Evolutionary conservation across 1,140 invertebrate genomes (phyloP).

Genomic region (Monomorium pharaonis): DNA sequence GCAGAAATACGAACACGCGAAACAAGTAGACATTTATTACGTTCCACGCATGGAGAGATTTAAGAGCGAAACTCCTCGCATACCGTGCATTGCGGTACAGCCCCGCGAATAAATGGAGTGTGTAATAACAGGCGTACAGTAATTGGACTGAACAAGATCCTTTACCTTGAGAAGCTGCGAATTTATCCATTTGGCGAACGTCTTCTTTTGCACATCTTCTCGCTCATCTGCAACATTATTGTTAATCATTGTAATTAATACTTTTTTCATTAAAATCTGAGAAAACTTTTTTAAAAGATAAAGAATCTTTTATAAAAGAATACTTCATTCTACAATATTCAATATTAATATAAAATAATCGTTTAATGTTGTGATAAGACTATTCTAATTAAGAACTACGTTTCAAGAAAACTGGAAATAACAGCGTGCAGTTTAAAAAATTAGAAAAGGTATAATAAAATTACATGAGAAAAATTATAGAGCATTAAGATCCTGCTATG

Average conservation of each 20-base stretch:
- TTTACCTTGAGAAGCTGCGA: conserved; percentile 93
- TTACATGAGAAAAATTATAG: no score
- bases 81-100: background rate
- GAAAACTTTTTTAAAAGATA: no score
- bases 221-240: conserved; percentile 89
- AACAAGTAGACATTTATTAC: conserved; percentile 24
- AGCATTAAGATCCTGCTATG: no score
- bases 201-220: conserved; percentile 97
- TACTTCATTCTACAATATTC: background rate
- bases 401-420: no score
- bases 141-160: background rate
- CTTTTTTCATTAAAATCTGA: no score
- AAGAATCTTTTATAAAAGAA: background rate
- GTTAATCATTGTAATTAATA: conserved; percentile 15
- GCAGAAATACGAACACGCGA: background rate
- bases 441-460: no score
- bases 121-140: conserved; percentile 7
- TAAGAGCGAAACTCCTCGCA: conserved; percentile 26
- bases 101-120: conserved; percentile 11
- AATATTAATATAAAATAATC: background rate
- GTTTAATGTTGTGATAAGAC: no score
- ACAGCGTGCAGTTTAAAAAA: no score
- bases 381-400: no score
- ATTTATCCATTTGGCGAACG: conserved; percentile 98
- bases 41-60: conserved; percentile 8